Percentiles rank a stretch among this genome's conserved stretches.
Conservation (phyloP, 2,888 invertebrate species). For the Allacma fusca region DNA sequence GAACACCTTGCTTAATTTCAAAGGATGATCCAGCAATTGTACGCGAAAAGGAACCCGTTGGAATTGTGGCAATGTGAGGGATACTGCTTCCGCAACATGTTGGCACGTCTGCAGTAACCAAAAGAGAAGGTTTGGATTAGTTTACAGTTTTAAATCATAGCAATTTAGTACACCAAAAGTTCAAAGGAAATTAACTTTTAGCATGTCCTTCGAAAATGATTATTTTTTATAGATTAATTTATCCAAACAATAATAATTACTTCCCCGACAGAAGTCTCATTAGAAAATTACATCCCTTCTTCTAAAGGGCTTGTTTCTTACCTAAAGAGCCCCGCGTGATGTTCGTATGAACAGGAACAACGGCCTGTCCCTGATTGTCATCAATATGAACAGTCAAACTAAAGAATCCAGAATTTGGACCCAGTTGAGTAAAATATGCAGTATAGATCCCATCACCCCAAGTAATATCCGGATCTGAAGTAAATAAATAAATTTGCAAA, state of each 20-base stretch:
- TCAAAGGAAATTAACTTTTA: conserved; percentile 23
- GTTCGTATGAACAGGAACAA: conserved; percentile 60
- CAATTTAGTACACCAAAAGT: background rate
- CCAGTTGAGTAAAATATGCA: conserved; percentile 63
- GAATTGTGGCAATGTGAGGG: conserved; percentile 60
- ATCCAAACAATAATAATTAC: conserved; percentile 4
- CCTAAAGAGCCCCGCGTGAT: conserved; percentile 58
- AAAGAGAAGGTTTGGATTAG: background rate
- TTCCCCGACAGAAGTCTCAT: background rate
- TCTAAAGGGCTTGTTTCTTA: no score
- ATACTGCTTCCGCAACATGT: conserved; percentile 62
- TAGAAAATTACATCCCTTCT: conserved; percentile 1
- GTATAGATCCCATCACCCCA: conserved; percentile 66
- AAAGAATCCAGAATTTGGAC: conserved; percentile 62
- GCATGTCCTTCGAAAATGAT: conserved; percentile 3
- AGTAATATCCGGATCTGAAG: conserved; percentile 64
- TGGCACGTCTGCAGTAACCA: conserved; percentile 50
- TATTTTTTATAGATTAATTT: background rate
- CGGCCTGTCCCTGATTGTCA: conserved; percentile 62
- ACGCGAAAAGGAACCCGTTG: conserved; percentile 61
- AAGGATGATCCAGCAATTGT: conserved; percentile 61
- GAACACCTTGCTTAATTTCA: conserved; percentile 58
- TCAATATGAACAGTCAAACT: conserved; percentile 63
- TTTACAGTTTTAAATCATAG: background rate
- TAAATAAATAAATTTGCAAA: conserved; percentile 18